phyloP scores from a whole-genome alignment of 2,888 invertebrate species.

The Drosophila setosimentum region DNA sequence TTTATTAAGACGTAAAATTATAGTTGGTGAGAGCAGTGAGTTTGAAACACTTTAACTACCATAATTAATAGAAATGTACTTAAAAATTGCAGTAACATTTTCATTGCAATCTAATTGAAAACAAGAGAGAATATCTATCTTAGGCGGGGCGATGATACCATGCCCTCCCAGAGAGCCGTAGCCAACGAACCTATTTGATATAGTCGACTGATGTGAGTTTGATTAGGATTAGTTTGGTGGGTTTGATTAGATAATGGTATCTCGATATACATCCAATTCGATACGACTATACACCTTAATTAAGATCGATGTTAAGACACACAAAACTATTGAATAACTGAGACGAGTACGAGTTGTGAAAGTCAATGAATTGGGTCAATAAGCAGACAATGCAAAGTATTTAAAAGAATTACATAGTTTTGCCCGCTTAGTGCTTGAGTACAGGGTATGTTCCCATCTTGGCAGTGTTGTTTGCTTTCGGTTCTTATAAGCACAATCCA shows the following conservation, averaged over 20 bases:
- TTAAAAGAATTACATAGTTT: no score
- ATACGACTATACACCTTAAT: neutral
- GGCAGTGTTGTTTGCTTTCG: neutral
- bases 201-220: no score
- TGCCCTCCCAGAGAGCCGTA: no score
- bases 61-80: no score
- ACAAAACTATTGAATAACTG: neutral
- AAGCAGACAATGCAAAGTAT: no score
- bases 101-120: neutral
- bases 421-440: no score
- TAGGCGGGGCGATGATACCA: neutral
- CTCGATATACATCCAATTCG: no score
- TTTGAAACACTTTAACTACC: neutral
- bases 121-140: neutral
- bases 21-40: neutral
- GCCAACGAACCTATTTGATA: no score
- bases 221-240: neutral
- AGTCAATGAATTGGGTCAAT: neutral
- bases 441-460: neutral
- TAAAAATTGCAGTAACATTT: neutral
- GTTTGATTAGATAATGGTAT: neutral
- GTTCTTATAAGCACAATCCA: neutral
- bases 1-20: constrained; percentile 12
- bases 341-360: neutral
- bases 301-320: neutral